phyloP scores from a whole-genome alignment of 2,113 vertebrate species.

The Cyprinodon variegatus region DNA sequence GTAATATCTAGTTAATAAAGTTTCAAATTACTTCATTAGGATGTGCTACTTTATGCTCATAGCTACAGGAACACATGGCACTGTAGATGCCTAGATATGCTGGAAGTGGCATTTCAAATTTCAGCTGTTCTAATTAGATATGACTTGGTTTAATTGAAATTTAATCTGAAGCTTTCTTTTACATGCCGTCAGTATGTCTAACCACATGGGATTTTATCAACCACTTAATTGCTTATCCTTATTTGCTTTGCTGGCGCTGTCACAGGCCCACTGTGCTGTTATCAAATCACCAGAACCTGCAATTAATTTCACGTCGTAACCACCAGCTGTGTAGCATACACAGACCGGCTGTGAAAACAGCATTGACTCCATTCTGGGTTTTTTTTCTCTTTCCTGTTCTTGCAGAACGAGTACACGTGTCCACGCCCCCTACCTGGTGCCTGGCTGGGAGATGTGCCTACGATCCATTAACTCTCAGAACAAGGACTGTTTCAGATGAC shows the following conservation, averaged over 20 bases:
- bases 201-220: constrained; percentile 53
- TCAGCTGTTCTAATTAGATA: not conserved
- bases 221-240: constrained; percentile 67
- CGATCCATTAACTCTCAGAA: constrained; percentile 71
- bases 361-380: constrained; percentile 21
- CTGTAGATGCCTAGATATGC: not conserved
- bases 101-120: not conserved
- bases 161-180: constrained; percentile 2
- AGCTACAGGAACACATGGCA: not conserved
- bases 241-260: constrained; percentile 59
- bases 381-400: constrained; percentile 18
- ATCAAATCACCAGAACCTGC: constrained; percentile 60
- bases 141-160: not conserved
- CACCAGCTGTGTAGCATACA: constrained; percentile 37
- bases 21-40: not conserved
- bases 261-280: constrained; percentile 55
- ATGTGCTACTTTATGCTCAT: not conserved
- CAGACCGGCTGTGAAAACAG: constrained; percentile 36
- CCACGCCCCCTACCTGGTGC: constrained; percentile 80
- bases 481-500: constrained; percentile 31
- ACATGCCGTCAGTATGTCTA: constrained; percentile 36
- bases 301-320: constrained; percentile 70
- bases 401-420: constrained; percentile 81
- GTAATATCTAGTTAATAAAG: not conserved
- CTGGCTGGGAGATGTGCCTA: constrained; percentile 79